Conservation (phyloP, 2,888 invertebrate genomes). For the Cephalotes varians region DNA sequence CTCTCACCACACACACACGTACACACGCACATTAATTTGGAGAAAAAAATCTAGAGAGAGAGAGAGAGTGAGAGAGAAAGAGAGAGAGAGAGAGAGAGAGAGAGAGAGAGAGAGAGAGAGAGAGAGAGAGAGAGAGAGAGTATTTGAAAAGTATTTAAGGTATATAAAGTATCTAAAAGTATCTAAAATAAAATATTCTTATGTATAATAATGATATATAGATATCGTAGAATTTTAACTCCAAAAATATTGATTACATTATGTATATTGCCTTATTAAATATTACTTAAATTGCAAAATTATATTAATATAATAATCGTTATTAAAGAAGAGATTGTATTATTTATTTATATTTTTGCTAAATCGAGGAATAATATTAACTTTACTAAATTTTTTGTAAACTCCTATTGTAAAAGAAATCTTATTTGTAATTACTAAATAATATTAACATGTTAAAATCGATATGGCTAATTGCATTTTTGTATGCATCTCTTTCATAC, state of each 20-base stretch:
- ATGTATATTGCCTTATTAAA: too few relatives aligned
- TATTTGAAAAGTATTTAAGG: background rate
- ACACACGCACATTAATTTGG: too few relatives aligned
- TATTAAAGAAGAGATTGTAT: background rate
- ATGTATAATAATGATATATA: background rate
- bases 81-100: background rate
- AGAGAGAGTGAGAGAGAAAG: background rate
- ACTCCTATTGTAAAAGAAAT: background rate
- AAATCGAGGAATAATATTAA: background rate
- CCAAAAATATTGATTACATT: background rate
- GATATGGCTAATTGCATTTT: constrained; percentile 7
- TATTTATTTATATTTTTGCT: background rate
- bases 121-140: background rate
- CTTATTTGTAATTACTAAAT: background rate
- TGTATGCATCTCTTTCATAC: background rate
- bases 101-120: too few relatives aligned
- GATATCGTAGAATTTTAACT: background rate
- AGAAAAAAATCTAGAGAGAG: too few relatives aligned
- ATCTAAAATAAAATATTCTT: too few relatives aligned
- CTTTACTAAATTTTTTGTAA: background rate
- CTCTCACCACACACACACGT: too few relatives aligned
- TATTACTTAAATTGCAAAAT: background rate
- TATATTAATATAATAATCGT: too few relatives aligned
- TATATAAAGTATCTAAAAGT: too few relatives aligned
- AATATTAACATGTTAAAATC: background rate